Evolutionary conservation across 2,797 vertebrate species (phyloP), one percentile per base, ranked within the genome.

Genomic region (Takifugu rubripes): DNA sequence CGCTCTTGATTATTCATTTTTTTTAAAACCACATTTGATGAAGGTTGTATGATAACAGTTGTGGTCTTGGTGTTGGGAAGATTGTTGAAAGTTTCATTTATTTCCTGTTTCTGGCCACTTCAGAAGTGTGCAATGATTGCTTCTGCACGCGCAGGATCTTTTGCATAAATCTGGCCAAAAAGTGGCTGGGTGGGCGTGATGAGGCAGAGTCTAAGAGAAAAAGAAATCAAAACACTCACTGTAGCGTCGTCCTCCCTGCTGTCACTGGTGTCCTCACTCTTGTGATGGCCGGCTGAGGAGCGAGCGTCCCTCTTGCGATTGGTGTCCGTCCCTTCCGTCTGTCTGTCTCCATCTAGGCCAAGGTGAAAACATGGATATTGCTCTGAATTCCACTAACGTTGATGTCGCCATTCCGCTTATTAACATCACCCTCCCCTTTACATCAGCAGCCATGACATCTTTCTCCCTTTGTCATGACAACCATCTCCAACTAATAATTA

Each of bases 181-280:
- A 15, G 68, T 44, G 47, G 48, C 48, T 21, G 17, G 21, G 49
- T 8, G 33, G 24, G 52, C 29, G 46, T 16, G 6, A 5, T 33
- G 21, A 57, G 49, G 62, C 5, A 52, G 42, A 54, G 8, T 26
- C 46, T 21, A 31, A 14, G 44, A 51, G 1, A 52, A 40, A 10
- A 31, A 66, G 51, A 40, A 40, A 40, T 4, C 12, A n/a, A 44
- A 44, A 3, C n/a, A 85, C 45, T 95, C 83, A 96, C 94, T 80
- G 42, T 76, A 0, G 72, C 89, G 47, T 95, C 95, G 6, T 97
- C 95, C 89, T 96, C 96, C 0, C 2, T 90, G 77, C 95, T 98
- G 89, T 96, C 94, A 0, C 94, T 95, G 70, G 91, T 91, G 56
- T 97, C 95, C 64, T 95, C 93, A 0, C 68, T 83, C 73, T 86